These are phyloP conservation scores for Pilophorus perplexus DNA, from an alignment of 2,888 invertebrate species.

Conservation along the genomic window DNA sequence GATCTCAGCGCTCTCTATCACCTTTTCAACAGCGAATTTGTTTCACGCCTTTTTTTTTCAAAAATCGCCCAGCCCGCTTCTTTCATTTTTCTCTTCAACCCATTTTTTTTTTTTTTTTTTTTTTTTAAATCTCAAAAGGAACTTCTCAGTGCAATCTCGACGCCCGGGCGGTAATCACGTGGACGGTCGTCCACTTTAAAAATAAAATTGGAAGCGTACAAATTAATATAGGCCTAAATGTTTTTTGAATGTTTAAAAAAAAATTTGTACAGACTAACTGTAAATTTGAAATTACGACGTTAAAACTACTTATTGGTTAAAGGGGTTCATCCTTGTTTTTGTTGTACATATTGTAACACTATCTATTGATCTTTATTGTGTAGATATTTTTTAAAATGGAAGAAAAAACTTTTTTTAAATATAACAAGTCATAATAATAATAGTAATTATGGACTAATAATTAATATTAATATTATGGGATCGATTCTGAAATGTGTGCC, in stretches of 20 bases:
- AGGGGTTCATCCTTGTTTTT: background rate
- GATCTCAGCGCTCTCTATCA: too few species aligned
- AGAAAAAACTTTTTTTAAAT: slow-evolving; percentile 24
- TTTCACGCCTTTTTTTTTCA: too few species aligned
- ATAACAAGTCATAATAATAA: slow-evolving; percentile 45
- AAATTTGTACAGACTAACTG: slow-evolving; percentile 34
- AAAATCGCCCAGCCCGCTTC: too few species aligned
- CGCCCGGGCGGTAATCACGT: too few species aligned
- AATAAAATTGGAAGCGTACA: slow-evolving; percentile 51
- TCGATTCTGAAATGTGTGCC: slow-evolving; percentile 38
- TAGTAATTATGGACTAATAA: slow-evolving; percentile 46
- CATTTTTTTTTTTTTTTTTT: too few species aligned
- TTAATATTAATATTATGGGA: slow-evolving; percentile 46
- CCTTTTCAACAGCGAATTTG: too few species aligned
- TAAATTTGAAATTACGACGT: slow-evolving; percentile 2
- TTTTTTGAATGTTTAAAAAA: slow-evolving; percentile 23
- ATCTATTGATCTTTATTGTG: slow-evolving; percentile 39
- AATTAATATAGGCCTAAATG: slow-evolving; percentile 54
- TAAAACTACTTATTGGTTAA: too few species aligned
- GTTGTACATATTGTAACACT: slow-evolving; percentile 41
- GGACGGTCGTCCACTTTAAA: slow-evolving; percentile 18
- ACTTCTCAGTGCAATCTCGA: too few species aligned
- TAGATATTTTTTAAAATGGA: slow-evolving; percentile 17
- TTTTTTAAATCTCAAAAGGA: too few species aligned
- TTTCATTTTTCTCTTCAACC: too few species aligned